Evolutionary conservation across 92 coral and sea anemone species (phyloP), one percentile per base, ranked within the genome.

Genomic region (Anthopleura xanthogrammica): DNA sequence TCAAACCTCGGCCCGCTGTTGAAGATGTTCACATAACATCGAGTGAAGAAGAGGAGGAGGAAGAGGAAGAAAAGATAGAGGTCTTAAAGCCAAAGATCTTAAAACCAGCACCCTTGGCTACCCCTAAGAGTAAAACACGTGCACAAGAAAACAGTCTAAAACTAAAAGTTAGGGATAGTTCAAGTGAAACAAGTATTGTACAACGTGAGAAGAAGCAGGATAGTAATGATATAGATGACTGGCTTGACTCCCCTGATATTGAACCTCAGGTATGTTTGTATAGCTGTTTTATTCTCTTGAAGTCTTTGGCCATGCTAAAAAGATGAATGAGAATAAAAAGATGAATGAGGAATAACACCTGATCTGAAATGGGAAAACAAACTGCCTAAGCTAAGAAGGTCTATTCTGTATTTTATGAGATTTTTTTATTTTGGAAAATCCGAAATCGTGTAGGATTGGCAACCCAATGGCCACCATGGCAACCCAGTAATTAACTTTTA

Each of bases 241-340:
- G 98, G 98, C 79, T 93, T 46, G 90, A 91, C 20, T 91, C 98
- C 19, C 95, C 98, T 41, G 98, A 87, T 39, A 72, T 87, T 39
- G 95, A 93, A 68, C 95, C 95, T 12, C 86, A 87, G 89, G 98
- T 93, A 60, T 4, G n/a, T 13, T 58, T 16, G 74, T n/a, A n/a
- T n/a, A n/a, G n/a, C n/a, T 29, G 36, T 29, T 29, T 29, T 29
- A 29, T 29, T 29, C 36, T 29, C 36, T 29, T 29, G 36, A 29
- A 29, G 36, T 29, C 36, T 29, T 29, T 0, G 36, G 36, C 36
- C 36, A 29, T 29, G 1, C 36, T 29, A 29, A 29, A 29, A 29
- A 29, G 36, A 29, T 29, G 36, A 29, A 29, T 29, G 36, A 29
- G 36, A 29, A 29, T 29, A 1, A 29, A 29, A 29, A 29, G 36